phyloP scores from a whole-genome alignment of 1,140 invertebrate species.

The Drosophila oshimai region DNA sequence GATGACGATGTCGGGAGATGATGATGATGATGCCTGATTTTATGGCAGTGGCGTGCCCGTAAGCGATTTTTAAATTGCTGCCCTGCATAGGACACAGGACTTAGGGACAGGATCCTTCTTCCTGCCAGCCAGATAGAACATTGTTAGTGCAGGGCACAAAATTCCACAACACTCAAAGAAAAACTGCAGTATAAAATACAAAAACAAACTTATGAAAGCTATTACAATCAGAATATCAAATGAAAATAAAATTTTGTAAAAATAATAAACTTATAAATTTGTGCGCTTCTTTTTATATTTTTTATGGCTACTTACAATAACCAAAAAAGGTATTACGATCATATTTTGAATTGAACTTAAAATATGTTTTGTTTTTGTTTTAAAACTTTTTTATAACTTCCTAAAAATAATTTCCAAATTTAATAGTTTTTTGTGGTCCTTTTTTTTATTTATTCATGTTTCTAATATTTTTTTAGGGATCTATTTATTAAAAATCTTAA shows the following conservation, averaged over 20 bases:
- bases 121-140: constrained; percentile 24
- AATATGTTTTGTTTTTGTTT: no score
- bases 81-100: constrained; percentile 53
- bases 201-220: neutral
- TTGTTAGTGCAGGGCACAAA: constrained; percentile 37
- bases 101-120: constrained; percentile 13
- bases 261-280: neutral
- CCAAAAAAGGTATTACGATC: no score
- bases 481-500: neutral
- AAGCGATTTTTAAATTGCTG: constrained; percentile 73
- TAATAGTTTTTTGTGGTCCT: no score
- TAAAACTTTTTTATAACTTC: no score
- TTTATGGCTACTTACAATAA: no score
- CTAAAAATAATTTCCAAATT: no score
- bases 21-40: constrained; percentile 64
- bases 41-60: constrained; percentile 70
- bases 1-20: constrained; percentile 44
- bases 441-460: no score
- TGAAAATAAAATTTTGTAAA: no score
- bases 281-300: neutral
- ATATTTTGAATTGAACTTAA: no score
- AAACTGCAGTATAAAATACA: neutral
- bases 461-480: no score
- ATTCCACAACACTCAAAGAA: neutral
- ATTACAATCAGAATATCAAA: no score